Conservation (phyloP, 2,888 invertebrate species). For the Malthinus seriepunctatus region DNA sequence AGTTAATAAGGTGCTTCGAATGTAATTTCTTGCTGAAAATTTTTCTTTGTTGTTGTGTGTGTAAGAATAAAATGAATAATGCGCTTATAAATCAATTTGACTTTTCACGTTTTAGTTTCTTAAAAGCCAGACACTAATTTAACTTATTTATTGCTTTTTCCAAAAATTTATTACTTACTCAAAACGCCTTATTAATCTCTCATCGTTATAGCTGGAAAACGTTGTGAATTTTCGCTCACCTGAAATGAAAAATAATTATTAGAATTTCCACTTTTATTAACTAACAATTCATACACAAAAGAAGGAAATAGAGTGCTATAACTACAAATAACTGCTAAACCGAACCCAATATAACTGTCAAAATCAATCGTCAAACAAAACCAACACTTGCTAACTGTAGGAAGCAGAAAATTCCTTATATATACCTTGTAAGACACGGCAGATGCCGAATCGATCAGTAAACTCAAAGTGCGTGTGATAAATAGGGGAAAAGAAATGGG, state of each 20-base stretch:
- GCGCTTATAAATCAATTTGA: conserved; percentile 26
- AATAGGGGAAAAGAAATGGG: conserved; percentile 31
- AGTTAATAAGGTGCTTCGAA: background rate
- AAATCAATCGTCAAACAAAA: conserved; percentile 32
- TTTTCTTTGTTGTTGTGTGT: conserved; percentile 9
- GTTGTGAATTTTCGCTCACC: background rate
- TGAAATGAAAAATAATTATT: background rate
- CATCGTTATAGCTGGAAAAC: background rate
- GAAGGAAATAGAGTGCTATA: conserved; percentile 16
- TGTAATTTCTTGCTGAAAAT: background rate
- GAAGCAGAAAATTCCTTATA: conserved; percentile 26
- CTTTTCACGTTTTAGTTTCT: conserved; percentile 37
- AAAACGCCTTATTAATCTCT: conserved; percentile 11
- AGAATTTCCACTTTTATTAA: background rate
- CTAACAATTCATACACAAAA: conserved; percentile 1
- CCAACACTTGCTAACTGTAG: conserved; percentile 26
- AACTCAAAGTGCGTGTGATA: conserved; percentile 25
- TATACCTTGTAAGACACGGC: conserved; percentile 28
- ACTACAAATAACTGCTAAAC: conserved; percentile 25
- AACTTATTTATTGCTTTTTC: conserved; percentile 48
- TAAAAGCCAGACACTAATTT: conserved; percentile 43
- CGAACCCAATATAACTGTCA: conserved; percentile 31
- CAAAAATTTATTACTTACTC: conserved; percentile 52
- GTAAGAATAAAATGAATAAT: conserved; percentile 20
- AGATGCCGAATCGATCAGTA: conserved; percentile 26